Percentiles rank a stretch among this genome's conserved stretches.
Evolutionary conservation across 2,797 vertebrate species (phyloP).

Genomic region (Lepus oiostolus): DNA sequence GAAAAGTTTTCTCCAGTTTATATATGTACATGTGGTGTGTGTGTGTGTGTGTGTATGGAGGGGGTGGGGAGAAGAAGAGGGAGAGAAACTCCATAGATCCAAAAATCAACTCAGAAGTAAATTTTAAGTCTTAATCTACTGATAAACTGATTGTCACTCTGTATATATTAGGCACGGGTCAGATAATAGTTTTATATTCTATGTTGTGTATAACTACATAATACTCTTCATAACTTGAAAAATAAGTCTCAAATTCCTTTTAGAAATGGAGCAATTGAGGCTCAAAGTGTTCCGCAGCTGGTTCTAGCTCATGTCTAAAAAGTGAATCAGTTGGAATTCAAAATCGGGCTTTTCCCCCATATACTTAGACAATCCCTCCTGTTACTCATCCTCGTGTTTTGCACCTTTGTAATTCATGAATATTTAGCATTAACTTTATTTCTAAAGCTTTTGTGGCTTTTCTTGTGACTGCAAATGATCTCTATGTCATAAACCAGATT

Average conservation of each 20-base stretch:
- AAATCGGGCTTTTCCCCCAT: neutral
- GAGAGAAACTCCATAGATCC: neutral
- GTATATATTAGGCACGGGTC: neutral
- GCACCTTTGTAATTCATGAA: neutral
- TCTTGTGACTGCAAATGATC: neutral
- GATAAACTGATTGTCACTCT: neutral
- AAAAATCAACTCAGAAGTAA: conserved; percentile 28
- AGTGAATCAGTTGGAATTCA: neutral
- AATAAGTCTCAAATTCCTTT: conserved; percentile 26
- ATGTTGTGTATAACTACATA: neutral
- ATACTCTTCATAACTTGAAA: neutral
- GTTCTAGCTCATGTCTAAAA: neutral
- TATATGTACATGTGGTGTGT: too few species aligned
- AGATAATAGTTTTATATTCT: conserved; percentile 4
- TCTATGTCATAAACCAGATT: neutral
- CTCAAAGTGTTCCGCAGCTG: neutral
- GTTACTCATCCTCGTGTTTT: neutral
- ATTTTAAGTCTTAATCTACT: conserved; percentile 9
- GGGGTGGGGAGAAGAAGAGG: too few species aligned
- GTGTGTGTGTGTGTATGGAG: too few species aligned
- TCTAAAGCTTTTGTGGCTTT: neutral
- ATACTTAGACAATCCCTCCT: neutral
- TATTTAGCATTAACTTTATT: conserved; percentile 40
- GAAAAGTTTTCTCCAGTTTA: neutral
- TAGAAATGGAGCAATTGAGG: neutral